Evolutionary conservation across 2,888 invertebrate genomes (phyloP), one percentile per base, ranked within the genome.

Genomic region (Heliconius erato): DNA sequence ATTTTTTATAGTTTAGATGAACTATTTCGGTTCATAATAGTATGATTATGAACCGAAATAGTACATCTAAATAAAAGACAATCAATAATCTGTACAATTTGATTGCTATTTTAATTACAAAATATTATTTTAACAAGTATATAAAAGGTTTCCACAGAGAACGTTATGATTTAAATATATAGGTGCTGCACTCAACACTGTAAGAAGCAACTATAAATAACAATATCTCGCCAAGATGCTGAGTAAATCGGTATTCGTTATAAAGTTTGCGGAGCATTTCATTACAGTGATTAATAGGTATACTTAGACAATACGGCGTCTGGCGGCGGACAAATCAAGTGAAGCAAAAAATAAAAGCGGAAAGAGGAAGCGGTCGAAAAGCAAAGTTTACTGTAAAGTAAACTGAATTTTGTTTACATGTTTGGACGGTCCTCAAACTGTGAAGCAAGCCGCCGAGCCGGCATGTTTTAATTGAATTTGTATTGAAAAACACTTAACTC

Each of bases 401-500:
- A 84, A 84, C 82, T 89, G 89, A 88, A 89, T 90, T 91, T 92
- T 92, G 93, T 94, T 94, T 92, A 91, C 91, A 91, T 90, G 89
- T 89, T 90, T 87, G 89, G 88, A 89, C 88, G 88, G 87, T 88
- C 90, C 89, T 88, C 88, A 85, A 89, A 88, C 87, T 85, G 88
- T 87, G 86, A 87, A 88, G 87, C 87, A 79, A 80, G 86, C 87
- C 84, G 85, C 85, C 85, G 84, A 88, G 89, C 87, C 86, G 87
- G 89, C 86, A 89, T 89, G 89, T 90, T 91, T 91, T 92, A 90
- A 92, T 91, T 88, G 85, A 86, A 87, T 89, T 89, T 87, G 88
- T 89, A 91, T 90, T 90, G 87, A 88, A 87, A 83, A 85, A 85
- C 85, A 85, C 83, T 87, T 86, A 86, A 84, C 84, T 82, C 83